Evolutionary conservation across 2,888 invertebrate genomes (phyloP), one percentile per base, ranked within the genome.

Genomic region (Tetragonula carbonaria): DNA sequence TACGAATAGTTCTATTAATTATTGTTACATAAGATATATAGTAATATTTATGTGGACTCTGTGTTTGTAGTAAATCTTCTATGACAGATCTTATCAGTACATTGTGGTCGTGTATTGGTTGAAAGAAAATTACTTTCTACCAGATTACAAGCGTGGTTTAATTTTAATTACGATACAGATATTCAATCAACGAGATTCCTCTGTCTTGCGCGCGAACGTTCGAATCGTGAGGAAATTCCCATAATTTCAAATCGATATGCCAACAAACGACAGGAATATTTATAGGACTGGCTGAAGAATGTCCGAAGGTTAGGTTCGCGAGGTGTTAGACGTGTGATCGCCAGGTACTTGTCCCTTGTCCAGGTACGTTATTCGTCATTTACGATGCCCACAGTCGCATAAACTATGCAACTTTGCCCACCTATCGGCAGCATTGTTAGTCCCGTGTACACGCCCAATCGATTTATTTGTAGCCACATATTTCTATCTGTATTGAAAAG

Each of bases 391-490:
- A 18, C 6, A 55, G 18, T n/a, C 45, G 23, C 16, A 50, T 28
- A 18, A 73, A 33, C 23, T 63, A 18, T 53, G 11, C 38, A 38
- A 72, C n/a, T 11, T 66, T 72, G 51, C 74, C 65, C 74, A 74
- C 74, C 65, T 51, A 53, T 53, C 50, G 23, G 62, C 23, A 23
- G 66, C 45, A 66, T 74, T 74, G 66, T 74, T 66, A 55, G 21
- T n/a, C 38, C n/a, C 8, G 0, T 13, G 23, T 23, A 18, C 18
- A 53, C 53, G 66, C 18, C 38, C 65, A 38, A 65, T 74, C 66
- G n/a, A 66, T 74, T 45, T 38, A 74, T 74, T 45, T 38, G 55
- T 53, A 66, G 38, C 33, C 23, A 73, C 62, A 23, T 45, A 16
- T 45, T 57, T 23, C 18, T 2, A 6, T 71, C 71, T 14, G 5